Evolutionary conservation across 2,113 vertebrate species (phyloP), one percentile per base, ranked within the genome.

Genomic region (Chamaea fasciata): DNA sequence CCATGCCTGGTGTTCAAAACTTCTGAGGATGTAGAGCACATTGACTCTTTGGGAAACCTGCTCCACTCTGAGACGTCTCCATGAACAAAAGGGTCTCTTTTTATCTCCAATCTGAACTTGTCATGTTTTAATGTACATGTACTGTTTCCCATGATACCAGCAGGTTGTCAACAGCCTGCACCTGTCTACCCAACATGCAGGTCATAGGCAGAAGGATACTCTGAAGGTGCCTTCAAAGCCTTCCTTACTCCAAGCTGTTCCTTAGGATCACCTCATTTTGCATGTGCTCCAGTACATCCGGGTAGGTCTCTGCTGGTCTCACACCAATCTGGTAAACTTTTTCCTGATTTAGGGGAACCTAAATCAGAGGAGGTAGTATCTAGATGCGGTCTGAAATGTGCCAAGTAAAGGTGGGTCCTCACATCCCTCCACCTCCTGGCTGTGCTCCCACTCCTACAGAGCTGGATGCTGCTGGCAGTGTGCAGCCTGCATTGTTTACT

Each of bases 51-150:
- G 53, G 13, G 37, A 57, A 85, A 41, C 37, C 37, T 41, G 27
- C 4, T 33, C 15, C 0, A 3, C 15, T 73, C 13, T 35, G 21
- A 9, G 5, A 8, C 53, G 11, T 41, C 6, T 13, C 9, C 0
- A 1, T 18, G 23, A 60, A 6, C 9, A 56, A 28, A 65, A 77
- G 11, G 3, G 2, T 16, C 39, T 70, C 4, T 3, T 17, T 73
- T 60, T 44, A 13, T 46, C 27, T 49, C 15, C 27, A n/a, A 14
- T 33, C 13, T 70, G 60, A 80, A 65, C 5, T 44, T 37, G 6
- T 5, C 21, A 41, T 33, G 5, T 77, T 89, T 83, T 33, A 41
- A 24, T 39, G 41, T 26, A 21, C 9, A 3, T 4, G 2, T 18
- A 8, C 7, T 68, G 11, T 31, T 59, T 76, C 18, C 55, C 1